Evolutionary conservation across 1,140 invertebrate species (phyloP), one percentile per base, ranked within the genome.

Genomic region (Gryon sp.): DNA sequence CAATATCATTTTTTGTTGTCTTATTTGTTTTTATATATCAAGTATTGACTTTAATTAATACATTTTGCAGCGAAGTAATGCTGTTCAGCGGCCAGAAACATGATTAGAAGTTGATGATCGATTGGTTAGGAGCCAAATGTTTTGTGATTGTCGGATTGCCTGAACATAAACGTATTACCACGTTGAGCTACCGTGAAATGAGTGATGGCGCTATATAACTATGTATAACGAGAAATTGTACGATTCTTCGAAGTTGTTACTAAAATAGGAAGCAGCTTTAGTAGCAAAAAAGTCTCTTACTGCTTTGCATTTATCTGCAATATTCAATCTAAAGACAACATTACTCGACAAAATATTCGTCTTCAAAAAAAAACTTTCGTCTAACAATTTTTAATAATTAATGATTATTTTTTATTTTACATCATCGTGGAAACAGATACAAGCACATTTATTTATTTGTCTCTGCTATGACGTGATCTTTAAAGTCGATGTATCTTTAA

Each of bases 171-270:
- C 36, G 43, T 55, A 43, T 52, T 65, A 65, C 66, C 48, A 57
- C 69, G 38, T 24, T 14, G 52, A 40, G 53, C 38, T 20, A 52
- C 59, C 46, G 45, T 66, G 52, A 43, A 74, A 66, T 74, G 53
- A 74, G 19, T 45, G 69, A 74, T 74, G 69, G 59, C 69, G 52
- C 60, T 74, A 59, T 69, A 69, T n/a, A n/a, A n/a, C n/a, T n/a
- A n/a, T n/a, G 52, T 43, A 50, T 59, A 45, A 41, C 53, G 30
- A 69, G 46, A 52, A 60, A 70, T 16, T 59, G 53, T 50, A 32
- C 52, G 32, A 50, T 69, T 69, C 65, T 32, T 6, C 43, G 52
- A 69, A 69, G 30, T 59, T 69, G 52, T 11, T 36, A 24, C 55
- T 53, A 36, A 60, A 63, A 62, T 63, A 72, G 28, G 40, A 28